A percentile compares a stretch with the other conserved stretches of the same genome.
phyloP scores from a whole-genome alignment of 1,140 invertebrate genomes.

The Drosophila nikananu region DNA sequence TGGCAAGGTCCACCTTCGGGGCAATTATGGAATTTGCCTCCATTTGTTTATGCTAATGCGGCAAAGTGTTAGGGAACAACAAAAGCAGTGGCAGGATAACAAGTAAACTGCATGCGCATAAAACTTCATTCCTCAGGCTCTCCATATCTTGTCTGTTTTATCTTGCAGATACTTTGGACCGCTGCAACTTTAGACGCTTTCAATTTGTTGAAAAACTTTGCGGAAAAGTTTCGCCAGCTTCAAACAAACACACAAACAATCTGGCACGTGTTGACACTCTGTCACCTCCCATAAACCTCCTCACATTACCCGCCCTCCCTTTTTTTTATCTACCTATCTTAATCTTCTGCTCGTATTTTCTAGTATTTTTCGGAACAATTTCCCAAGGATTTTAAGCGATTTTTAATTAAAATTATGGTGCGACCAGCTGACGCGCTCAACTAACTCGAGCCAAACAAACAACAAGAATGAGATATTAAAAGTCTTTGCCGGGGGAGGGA shows the following conservation, averaged over 20 bases:
- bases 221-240: slow-evolving; percentile 45
- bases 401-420: slow-evolving; percentile 81
- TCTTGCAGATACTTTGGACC: slow-evolving; percentile 70
- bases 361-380: slow-evolving; percentile 31
- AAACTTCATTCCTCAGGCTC: slow-evolving; percentile 39
- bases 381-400: slow-evolving; percentile 76
- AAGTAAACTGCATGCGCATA: slow-evolving; percentile 62
- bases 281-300: slow-evolving; percentile 50
- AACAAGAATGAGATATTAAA: slow-evolving; percentile 39
- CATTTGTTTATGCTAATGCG: slow-evolving; percentile 77
- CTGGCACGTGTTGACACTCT: slow-evolving; percentile 79
- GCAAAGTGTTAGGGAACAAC: slow-evolving; percentile 43
- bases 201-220: slow-evolving; percentile 60
- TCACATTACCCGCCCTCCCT: neutral
- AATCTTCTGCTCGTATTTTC: slow-evolving; percentile 5
- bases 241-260: slow-evolving; percentile 52
- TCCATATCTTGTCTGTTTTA: slow-evolving; percentile 44
- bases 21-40: slow-evolving; percentile 41
- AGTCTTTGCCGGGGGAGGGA: neutral
- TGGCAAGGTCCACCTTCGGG: slow-evolving; percentile 5
- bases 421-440: slow-evolving; percentile 63
- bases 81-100: slow-evolving; percentile 39
- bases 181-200: slow-evolving; percentile 47
- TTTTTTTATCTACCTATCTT: slow-evolving; percentile 12
- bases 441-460: slow-evolving; percentile 47